Evolutionary conservation across 2,888 invertebrate species (phyloP).

Genomic region (Eupelmus urozonus): DNA sequence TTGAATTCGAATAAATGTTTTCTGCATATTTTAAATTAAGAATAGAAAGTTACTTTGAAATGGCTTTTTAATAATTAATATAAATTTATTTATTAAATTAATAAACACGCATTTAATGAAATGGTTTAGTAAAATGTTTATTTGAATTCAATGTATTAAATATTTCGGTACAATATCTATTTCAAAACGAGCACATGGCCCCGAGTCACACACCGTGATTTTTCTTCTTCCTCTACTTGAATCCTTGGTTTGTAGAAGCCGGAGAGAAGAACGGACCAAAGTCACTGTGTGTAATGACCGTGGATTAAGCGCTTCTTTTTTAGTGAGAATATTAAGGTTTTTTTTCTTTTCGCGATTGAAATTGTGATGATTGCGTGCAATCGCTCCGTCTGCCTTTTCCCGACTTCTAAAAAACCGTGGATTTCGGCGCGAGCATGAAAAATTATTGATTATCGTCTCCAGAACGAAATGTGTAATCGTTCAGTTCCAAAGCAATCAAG

Average conservation of each 20-base stretch:
- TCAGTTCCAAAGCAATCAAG: constrained; percentile 43
- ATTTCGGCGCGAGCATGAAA: constrained; percentile 14
- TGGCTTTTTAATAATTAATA: constrained; percentile 1
- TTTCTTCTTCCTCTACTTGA: constrained; percentile 25
- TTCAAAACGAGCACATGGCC: neutral
- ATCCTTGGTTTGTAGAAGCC: constrained; percentile 20
- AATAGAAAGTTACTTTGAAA: neutral
- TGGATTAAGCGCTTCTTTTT: constrained; percentile 41
- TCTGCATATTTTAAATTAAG: no score
- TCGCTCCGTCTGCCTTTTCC: constrained; percentile 8
- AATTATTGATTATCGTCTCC: constrained; percentile 32
- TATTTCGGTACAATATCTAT: constrained; percentile 1
- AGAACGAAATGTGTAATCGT: constrained; percentile 32
- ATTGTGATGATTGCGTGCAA: constrained; percentile 24
- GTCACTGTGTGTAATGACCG: constrained; percentile 8
- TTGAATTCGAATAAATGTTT: constrained; percentile 37
- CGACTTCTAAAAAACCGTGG: constrained; percentile 21
- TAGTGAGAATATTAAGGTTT: constrained; percentile 5
- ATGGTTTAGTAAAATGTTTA: constrained; percentile 18
- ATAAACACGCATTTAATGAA: neutral
- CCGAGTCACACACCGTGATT: neutral
- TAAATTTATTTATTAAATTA: neutral
- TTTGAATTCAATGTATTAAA: constrained; percentile 4
- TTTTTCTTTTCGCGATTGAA: constrained; percentile 10
- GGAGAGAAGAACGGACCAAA: constrained; percentile 27